Evolutionary conservation across 2,113 vertebrate genomes (phyloP).

Genomic region (Rana temporaria): DNA sequence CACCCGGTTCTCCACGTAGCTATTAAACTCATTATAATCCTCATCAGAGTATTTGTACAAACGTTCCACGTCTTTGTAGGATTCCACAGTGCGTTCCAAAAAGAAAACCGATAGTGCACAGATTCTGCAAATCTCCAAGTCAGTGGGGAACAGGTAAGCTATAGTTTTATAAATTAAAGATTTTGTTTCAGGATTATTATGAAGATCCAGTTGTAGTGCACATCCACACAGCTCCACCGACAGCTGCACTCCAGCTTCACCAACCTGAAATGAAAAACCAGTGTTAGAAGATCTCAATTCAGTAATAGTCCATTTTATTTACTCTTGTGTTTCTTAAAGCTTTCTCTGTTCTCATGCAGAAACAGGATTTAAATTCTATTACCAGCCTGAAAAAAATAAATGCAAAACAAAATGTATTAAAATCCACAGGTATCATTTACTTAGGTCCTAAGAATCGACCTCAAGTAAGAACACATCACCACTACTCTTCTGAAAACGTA

Average conservation of each 20-base stretch:
- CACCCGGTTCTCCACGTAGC: conserved; percentile 85
- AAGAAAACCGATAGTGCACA: conserved; percentile 95
- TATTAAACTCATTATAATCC: conserved; percentile 86
- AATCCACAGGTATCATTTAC: too few relatives aligned
- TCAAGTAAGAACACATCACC: too few relatives aligned
- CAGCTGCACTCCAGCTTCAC: conserved; percentile 87
- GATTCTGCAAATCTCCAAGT: conserved; percentile 92
- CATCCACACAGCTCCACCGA: conserved; percentile 94
- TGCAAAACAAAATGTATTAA: too few relatives aligned
- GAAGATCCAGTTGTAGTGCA: conserved; percentile 86
- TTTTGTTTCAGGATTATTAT: conserved; percentile 85
- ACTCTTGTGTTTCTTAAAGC: too few relatives aligned
- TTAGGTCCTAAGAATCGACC: too few relatives aligned
- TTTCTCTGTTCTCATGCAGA: too few relatives aligned
- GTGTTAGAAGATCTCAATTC: not conserved
- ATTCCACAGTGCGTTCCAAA: conserved; percentile 86
- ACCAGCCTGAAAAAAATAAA: too few relatives aligned
- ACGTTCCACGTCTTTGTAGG: conserved; percentile 88
- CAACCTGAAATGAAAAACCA: conserved; percentile 72
- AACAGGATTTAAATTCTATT: too few relatives aligned
- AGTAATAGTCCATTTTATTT: too few relatives aligned
- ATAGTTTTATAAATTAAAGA: conserved; percentile 95
- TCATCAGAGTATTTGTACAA: conserved; percentile 92
- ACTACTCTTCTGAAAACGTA: too few relatives aligned
- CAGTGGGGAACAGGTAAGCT: conserved; percentile 88